Percentiles rank a stretch among this genome's conserved stretches.
These are phyloP conservation scores for Miltochrista miniata DNA, from an alignment of 2,888 invertebrate species.

Conservation along the genomic window DNA sequence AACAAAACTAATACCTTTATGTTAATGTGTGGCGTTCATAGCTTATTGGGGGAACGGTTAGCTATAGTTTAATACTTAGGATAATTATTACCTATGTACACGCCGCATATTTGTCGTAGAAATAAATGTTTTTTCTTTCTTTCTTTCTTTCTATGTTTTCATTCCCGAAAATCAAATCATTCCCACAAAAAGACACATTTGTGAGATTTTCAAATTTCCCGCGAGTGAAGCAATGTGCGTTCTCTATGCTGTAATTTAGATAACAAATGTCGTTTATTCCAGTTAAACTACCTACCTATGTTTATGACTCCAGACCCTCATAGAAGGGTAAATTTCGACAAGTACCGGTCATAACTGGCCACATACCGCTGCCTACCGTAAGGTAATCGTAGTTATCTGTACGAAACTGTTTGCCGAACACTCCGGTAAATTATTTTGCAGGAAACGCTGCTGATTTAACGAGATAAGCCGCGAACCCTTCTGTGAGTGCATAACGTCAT, in stretches of 20 bases:
- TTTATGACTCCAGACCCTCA: constrained; percentile 36
- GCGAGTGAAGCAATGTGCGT: too few species aligned
- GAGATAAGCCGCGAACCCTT: constrained; percentile 77
- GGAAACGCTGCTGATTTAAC: constrained; percentile 64
- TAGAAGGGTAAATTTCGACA: constrained; percentile 23
- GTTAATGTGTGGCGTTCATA: too few species aligned
- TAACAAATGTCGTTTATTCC: constrained; percentile 22
- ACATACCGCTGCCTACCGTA: constrained; percentile 44
- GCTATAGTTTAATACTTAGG: too few species aligned
- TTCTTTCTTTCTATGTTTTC: too few species aligned
- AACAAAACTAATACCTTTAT: too few species aligned
- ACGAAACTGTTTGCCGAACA: constrained; percentile 33
- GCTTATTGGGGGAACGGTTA: too few species aligned
- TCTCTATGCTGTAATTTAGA: constrained; percentile 1
- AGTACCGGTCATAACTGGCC: constrained; percentile 41
- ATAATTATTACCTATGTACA: too few species aligned
- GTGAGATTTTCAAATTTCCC: too few species aligned
- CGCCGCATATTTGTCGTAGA: too few species aligned
- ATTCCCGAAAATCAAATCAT: too few species aligned
- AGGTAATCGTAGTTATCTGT: constrained; percentile 53
- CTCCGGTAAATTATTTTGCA: constrained; percentile 65
- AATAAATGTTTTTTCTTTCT: too few species aligned
- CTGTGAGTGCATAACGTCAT: constrained; percentile 80
- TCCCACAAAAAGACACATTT: too few species aligned
- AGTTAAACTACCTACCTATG: constrained; percentile 26